A percentile compares a stretch with the other conserved stretches of the same genome.
These are phyloP conservation scores for Euproctis similis DNA, from an alignment of 2,888 invertebrate species.

Conservation along the genomic window DNA sequence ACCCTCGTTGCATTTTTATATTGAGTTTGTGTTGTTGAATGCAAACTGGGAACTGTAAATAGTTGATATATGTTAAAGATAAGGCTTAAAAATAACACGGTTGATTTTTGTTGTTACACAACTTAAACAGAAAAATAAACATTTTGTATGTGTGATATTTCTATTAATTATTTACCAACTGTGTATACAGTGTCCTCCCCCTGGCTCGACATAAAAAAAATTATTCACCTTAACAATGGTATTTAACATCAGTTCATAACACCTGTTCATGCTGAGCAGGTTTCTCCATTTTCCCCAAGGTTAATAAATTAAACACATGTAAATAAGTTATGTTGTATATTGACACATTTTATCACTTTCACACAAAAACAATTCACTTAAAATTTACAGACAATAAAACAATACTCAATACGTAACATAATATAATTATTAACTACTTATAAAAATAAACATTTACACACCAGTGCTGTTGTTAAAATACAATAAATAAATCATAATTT, in stretches of 20 bases:
- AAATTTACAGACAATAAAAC: slow-evolving; percentile 67
- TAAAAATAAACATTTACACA: slow-evolving; percentile 53
- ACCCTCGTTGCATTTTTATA: slow-evolving; percentile 72
- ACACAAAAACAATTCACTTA: slow-evolving; percentile 69
- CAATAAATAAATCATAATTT: slow-evolving; percentile 36
- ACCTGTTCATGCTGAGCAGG: no score
- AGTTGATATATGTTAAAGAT: slow-evolving; percentile 71
- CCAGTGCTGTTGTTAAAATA: slow-evolving; percentile 34
- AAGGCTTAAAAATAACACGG: slow-evolving; percentile 71
- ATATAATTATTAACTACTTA: slow-evolving; percentile 63
- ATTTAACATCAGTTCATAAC: no score
- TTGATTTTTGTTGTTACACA: slow-evolving; percentile 77
- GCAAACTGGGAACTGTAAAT: slow-evolving; percentile 73
- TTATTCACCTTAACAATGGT: no score
- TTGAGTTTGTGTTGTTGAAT: slow-evolving; percentile 70
- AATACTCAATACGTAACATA: slow-evolving; percentile 61
- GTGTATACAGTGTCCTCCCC: slow-evolving; percentile 29
- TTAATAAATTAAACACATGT: slow-evolving; percentile 42
- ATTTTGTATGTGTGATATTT: slow-evolving; percentile 73
- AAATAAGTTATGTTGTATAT: slow-evolving; percentile 68
- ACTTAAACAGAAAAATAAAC: slow-evolving; percentile 71
- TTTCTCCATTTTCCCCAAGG: slow-evolving; percentile 1
- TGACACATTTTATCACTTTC: slow-evolving; percentile 69
- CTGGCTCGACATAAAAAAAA: slow-evolving; percentile 7
- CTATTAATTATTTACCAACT: slow-evolving; percentile 49